These are phyloP conservation scores for Polypterus senegalus DNA, from an alignment of 2,113 vertebrate genomes.

Conservation along the genomic window DNA sequence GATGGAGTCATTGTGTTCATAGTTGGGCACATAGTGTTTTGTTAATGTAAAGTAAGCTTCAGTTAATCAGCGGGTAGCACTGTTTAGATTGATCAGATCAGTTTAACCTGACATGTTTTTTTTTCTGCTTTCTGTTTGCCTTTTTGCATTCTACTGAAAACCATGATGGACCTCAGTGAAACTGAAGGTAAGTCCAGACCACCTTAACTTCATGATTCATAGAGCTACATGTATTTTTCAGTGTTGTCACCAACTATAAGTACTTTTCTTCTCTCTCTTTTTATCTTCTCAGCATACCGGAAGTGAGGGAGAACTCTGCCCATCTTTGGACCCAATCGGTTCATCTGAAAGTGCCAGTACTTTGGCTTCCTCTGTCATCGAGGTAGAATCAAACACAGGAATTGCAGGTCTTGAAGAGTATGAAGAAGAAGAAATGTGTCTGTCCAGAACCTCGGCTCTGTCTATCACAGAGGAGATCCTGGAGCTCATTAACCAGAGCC, in stretches of 20 bases:
- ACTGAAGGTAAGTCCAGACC: slow-evolving; percentile 11
- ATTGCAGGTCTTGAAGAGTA: slow-evolving; percentile 21
- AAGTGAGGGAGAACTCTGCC: slow-evolving; percentile 57
- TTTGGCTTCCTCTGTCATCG: slow-evolving; percentile 43
- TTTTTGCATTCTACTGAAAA: not conserved
- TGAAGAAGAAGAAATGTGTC: slow-evolving; percentile 24
- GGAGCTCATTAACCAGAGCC: slow-evolving; percentile 65
- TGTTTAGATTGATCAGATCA: too few relatives aligned
- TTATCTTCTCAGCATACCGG: slow-evolving; percentile 34
- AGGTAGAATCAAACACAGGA: slow-evolving; percentile 33
- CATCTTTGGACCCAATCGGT: slow-evolving; percentile 29
- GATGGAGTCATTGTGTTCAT: too few relatives aligned
- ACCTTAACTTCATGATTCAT: not conserved
- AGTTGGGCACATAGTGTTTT: too few relatives aligned
- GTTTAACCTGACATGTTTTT: not conserved
- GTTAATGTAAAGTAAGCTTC: too few relatives aligned
- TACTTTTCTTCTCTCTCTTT: not conserved
- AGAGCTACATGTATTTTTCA: not conserved
- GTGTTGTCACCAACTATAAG: not conserved
- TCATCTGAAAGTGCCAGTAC: slow-evolving; percentile 36
- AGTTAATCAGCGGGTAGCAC: too few relatives aligned
- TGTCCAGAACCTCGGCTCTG: slow-evolving; percentile 36
- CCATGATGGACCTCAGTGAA: slow-evolving; percentile 2
- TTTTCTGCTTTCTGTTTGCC: not conserved
- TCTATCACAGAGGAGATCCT: slow-evolving; percentile 78